Base-by-base conservation (phyloP, 2,797 vertebrate species). In the Euphonia xanthogaster region DNA sequence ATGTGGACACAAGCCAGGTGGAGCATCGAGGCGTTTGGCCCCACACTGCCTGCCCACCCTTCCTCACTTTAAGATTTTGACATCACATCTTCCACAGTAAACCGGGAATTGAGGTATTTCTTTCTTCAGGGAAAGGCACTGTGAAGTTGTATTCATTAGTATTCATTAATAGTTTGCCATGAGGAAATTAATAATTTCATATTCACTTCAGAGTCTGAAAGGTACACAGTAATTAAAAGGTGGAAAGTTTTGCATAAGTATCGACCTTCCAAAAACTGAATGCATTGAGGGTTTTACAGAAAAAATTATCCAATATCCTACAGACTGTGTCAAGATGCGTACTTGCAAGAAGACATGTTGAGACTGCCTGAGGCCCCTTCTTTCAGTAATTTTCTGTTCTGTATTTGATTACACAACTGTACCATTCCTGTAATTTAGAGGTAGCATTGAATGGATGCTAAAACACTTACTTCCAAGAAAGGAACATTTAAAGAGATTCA, bases 381-480 rank as follows among this genome's bases (percentile, higher is more conserved):
- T 88, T 90, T 75, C 88, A 86, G 90, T 95, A 67, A 68, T 88
- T 91, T 91, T 94, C 82, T 81, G 73, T 54, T 88, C 95, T 91
- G 55, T 91, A 80, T 95, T 95, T 94, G 82, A 95, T 95, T 81
- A 84, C 54, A 68, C 76, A 90, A 66, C 55, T 40, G 50, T 74
- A 78, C 67, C 24, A 1, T 90, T 95, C 93, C 92, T 91, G 82
- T 91, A 94, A 95, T 77, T 94, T 88, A 72, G 76, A 80, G 77
- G 88, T 57, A 70, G 55, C 17, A 0, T 37, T 90, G 91, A 94
- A 91, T 70, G 85, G 82, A 88, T 86, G 82, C 70, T 91, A 66
- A 94, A 93, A 19, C 62, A 61, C 86, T 93, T 90, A 87, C 47
- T 95, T 97, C 93, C 93, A 91, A 93, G 94, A 94, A 95, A 88